Conservation (phyloP, 30 jellyfish, hydroid and myxozoan genomes). For the Mastigias papua region DNA sequence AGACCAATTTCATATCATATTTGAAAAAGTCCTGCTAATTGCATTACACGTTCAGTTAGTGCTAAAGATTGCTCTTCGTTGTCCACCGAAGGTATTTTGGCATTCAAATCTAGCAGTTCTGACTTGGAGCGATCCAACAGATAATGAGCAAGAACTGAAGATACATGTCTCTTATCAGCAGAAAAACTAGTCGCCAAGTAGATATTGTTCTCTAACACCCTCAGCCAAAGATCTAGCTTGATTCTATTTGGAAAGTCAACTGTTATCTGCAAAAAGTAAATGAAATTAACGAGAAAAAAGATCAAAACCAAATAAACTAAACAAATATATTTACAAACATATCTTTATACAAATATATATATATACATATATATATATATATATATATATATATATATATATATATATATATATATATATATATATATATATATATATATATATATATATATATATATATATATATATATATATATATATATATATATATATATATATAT, state of each 20-base stretch:
- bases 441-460: too few relatives aligned
- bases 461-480: too few relatives aligned
- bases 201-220: conserved; percentile 2
- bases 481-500: too few relatives aligned
- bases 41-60: not conserved
- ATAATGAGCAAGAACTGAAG: not conserved
- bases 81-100: not conserved
- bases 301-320: not conserved
- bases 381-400: too few relatives aligned
- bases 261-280: conserved; percentile 10
- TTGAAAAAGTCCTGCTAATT: not conserved
- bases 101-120: not conserved
- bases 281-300: not conserved
- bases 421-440: too few relatives aligned
- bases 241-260: not conserved
- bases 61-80: not conserved
- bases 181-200: not conserved
- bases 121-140: conserved; percentile 12
- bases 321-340: too few relatives aligned
- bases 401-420: too few relatives aligned
- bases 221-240: conserved; percentile 48
- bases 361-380: too few relatives aligned
- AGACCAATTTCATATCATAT: too few relatives aligned
- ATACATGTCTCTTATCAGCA: conserved; percentile 17
- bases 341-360: too few relatives aligned